Base-by-base conservation (phyloP, 2,888 invertebrate species). In the Drosophila flavopinicola region DNA sequence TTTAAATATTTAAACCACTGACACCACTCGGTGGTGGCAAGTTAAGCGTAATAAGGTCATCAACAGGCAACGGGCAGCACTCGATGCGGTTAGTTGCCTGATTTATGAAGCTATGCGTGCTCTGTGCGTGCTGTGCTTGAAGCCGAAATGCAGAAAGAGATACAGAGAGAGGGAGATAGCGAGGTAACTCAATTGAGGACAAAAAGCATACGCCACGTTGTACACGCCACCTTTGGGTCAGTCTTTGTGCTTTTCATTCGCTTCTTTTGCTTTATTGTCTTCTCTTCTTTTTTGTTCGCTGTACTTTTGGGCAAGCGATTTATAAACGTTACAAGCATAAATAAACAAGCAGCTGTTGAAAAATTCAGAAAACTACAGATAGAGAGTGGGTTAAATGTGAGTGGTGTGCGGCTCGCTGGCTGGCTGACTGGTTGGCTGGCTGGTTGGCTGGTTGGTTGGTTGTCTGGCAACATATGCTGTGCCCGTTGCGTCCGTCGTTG, bases 291-390 rank as follows among this genome's bases (percentile, higher is more conserved):
- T 47, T 59, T 25, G 27, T 39, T 20, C 25, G 25, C n/a, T n/a
- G n/a, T 39, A 27, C 70, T 85, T 69, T 57, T 24, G 64, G 66
- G 64, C 67, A 85, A 83, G 67, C 87, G 83, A 84, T 84, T 84
- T 84, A 87, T 84, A 85, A 85, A 83, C 83, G 87, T 86, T 85
- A 70, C 87, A 79, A 85, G 86, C 87, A 87, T 84, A 84, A 87
- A 84, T 87, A 84, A 84, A 69, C 77, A 76, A 85, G 66, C 86
- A 76, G 67, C 84, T 74, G 80, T 48, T 82, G 66, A 75, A 76
- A 69, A 77, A 67, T 73, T 15, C 45, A 51, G 29, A 39, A 57
- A 71, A 42, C 35, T 13, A 24, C 13, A 52, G 35, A 32, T 17
- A 51, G 13, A 29, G 15, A 3, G 39, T 1, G 13, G 11, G 7